These are phyloP conservation scores for Alosa alosa DNA, from an alignment of 2,113 vertebrate species.

Conservation along the genomic window DNA sequence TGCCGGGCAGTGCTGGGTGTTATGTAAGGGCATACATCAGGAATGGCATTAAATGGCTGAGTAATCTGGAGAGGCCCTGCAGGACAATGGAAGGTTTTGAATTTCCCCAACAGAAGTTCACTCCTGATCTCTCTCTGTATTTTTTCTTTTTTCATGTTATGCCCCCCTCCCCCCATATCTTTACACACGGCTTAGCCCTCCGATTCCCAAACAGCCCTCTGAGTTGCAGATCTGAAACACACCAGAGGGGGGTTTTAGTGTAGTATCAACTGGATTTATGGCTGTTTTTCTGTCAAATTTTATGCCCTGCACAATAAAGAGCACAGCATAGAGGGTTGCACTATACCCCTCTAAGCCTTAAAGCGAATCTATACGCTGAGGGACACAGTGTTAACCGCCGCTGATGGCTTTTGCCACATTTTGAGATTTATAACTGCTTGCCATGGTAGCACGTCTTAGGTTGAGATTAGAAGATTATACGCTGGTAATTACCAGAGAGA, in stretches of 20 bases:
- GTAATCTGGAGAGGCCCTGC: constrained; percentile 47
- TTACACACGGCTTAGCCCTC: neutral
- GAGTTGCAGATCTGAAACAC: neutral
- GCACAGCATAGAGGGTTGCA: neutral
- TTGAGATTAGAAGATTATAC: constrained; percentile 14
- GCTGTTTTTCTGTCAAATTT: neutral
- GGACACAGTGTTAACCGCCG: neutral
- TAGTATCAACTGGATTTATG: neutral
- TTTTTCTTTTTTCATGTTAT: neutral
- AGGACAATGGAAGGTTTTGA: constrained; percentile 23
- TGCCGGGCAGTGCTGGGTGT: constrained; percentile 49
- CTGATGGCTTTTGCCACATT: neutral
- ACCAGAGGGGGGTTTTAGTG: neutral
- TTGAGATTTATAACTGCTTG: neutral
- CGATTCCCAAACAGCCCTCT: neutral
- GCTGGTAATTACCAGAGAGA: constrained; percentile 25
- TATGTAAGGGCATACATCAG: constrained; percentile 53
- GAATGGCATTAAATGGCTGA: constrained; percentile 53
- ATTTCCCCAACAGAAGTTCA: neutral
- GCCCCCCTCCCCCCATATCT: neutral
- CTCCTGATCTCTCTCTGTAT: neutral
- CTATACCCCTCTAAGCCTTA: neutral
- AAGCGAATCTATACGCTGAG: neutral
- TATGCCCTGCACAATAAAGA: neutral
- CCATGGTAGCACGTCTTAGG: neutral